phyloP scores from a whole-genome alignment of 2,797 vertebrate species.

The Cyclopterus lumpus region DNA sequence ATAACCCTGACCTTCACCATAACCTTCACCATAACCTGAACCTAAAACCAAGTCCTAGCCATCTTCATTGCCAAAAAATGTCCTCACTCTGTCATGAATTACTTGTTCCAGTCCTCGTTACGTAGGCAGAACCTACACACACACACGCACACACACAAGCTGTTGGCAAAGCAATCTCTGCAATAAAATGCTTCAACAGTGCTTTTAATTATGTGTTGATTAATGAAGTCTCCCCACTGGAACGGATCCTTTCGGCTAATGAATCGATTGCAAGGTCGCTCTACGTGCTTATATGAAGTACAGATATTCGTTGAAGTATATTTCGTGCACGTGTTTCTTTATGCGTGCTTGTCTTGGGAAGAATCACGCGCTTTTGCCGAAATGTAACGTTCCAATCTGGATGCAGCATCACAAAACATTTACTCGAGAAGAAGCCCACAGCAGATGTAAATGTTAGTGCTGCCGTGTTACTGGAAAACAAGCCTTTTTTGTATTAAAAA shows the following conservation, averaged over 20 bases:
- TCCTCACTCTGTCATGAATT: too few relatives aligned
- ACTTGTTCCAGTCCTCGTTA: not conserved
- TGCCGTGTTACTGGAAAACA: not conserved
- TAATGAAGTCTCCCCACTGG: conserved; percentile 53
- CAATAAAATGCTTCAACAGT: conserved; percentile 51
- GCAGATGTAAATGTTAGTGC: not conserved
- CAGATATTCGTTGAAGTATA: conserved; percentile 9
- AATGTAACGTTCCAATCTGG: not conserved
- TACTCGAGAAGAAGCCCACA: not conserved
- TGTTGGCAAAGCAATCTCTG: conserved; percentile 44
- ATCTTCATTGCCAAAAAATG: too few relatives aligned
- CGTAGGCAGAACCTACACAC: not conserved
- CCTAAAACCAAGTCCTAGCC: too few relatives aligned
- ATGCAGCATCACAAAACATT: not conserved
- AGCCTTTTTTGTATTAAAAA: not conserved
- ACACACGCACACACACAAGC: not conserved
- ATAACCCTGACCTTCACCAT: too few relatives aligned
- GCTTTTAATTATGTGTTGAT: conserved; percentile 61
- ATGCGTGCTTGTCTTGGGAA: not conserved
- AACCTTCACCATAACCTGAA: too few relatives aligned
- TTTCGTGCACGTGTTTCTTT: not conserved
- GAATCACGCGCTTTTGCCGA: accelerated
- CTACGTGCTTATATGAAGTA: not conserved
- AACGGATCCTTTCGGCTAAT: conserved; percentile 40
- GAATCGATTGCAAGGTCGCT: conserved; percentile 8